Evolutionary conservation across 2,797 vertebrate genomes (phyloP).

Genomic region (Leuciscus waleckii): DNA sequence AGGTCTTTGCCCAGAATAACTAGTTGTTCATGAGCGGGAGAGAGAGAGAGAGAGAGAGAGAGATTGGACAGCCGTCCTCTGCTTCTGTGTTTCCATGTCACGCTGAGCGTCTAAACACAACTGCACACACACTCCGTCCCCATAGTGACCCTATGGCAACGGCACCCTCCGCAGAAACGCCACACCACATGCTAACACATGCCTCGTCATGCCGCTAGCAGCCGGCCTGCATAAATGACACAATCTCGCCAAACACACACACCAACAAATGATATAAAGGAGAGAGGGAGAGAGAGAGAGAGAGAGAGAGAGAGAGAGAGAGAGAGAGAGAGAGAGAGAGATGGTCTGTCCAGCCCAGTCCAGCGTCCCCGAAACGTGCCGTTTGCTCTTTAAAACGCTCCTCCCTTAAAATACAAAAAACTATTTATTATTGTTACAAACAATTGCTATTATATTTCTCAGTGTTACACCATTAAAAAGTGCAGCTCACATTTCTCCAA

Average conservation of each 20-base stretch:
- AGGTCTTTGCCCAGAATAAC: slow-evolving; percentile 20
- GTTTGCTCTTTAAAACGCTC: slow-evolving; percentile 72
- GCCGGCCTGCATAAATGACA: slow-evolving; percentile 7
- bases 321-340: slow-evolving; percentile 65
- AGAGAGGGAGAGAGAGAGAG: slow-evolving; percentile 54
- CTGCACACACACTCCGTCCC: slow-evolving; percentile 45
- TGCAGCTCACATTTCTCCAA: slow-evolving; percentile 75
- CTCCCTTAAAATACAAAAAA: slow-evolving; percentile 71
- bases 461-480: slow-evolving; percentile 82
- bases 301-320: slow-evolving; percentile 53
- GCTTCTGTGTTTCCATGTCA: slow-evolving; percentile 30
- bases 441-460: slow-evolving; percentile 73
- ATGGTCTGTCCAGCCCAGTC: slow-evolving; percentile 53
- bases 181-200: slow-evolving; percentile 29
- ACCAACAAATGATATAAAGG: neutral
- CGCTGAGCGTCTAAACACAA: slow-evolving; percentile 14
- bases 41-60: neutral
- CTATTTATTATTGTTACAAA: slow-evolving; percentile 63
- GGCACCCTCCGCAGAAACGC: slow-evolving; percentile 35
- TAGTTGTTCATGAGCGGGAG: slow-evolving; percentile 12
- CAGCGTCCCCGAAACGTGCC: slow-evolving; percentile 68
- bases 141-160: slow-evolving; percentile 43
- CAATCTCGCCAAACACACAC: neutral
- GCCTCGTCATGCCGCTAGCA: neutral
- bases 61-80: slow-evolving; percentile 21